Conservation (phyloP, 2,113 vertebrate genomes). For the Tychaedon coryphoeus region DNA sequence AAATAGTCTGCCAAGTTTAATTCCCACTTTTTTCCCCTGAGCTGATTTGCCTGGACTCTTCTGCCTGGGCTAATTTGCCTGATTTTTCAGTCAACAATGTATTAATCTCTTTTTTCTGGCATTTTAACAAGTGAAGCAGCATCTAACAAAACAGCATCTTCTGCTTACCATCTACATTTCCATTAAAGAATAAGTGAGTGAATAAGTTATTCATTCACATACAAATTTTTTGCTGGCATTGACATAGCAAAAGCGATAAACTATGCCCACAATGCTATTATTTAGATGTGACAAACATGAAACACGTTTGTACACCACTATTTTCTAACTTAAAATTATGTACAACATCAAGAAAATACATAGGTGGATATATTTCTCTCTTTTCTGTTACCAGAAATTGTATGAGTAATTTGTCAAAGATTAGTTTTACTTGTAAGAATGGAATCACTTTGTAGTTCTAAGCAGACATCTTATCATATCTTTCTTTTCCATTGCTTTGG, state of each 20-base stretch:
- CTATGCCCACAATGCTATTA: not conserved
- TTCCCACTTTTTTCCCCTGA: not conserved
- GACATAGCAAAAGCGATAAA: not conserved
- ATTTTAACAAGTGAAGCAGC: not conserved
- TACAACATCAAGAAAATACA: not conserved
- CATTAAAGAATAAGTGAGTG: not conserved
- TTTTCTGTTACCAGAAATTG: not conserved
- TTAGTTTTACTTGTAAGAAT: not conserved
- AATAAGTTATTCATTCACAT: not conserved
- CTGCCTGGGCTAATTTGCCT: not conserved
- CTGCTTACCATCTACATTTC: not conserved
- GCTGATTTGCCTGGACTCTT: not conserved
- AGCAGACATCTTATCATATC: not conserved
- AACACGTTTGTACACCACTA: not conserved
- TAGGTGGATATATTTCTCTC: not conserved
- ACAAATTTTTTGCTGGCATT: not conserved
- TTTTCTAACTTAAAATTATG: not conserved
- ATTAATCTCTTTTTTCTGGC: not conserved
- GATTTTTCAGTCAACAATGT: not conserved
- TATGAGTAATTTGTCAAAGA: not conserved
- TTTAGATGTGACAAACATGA: not conserved
- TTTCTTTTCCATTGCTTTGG: not conserved
- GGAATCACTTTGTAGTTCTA: not conserved
- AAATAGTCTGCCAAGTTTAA: not conserved
- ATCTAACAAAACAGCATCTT: not conserved